Conservation (phyloP, 2,113 vertebrate species). For the Thermophis baileyi region DNA sequence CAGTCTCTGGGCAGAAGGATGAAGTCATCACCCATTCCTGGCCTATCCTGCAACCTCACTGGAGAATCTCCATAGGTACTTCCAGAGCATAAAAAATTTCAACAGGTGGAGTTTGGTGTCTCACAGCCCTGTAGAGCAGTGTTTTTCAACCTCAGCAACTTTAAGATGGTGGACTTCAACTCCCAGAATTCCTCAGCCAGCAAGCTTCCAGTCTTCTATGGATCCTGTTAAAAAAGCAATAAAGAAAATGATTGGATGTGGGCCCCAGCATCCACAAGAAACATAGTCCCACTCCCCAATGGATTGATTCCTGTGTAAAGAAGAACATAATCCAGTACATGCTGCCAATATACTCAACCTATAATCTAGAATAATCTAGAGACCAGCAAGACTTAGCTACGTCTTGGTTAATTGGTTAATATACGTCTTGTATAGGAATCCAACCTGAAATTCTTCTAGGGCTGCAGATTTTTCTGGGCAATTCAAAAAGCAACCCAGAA, state of each 20-base stretch:
- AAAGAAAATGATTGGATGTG: neutral
- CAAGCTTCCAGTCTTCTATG: neutral
- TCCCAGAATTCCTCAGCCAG: neutral
- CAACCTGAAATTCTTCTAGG: neutral
- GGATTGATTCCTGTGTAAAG: neutral
- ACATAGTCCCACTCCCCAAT: neutral
- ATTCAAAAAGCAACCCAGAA: neutral
- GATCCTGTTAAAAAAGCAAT: neutral
- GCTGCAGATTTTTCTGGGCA: neutral
- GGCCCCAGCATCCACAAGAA: neutral
- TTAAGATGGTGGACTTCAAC: neutral
- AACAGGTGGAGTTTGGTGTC: neutral
- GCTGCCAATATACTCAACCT: neutral
- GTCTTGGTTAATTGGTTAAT: neutral
- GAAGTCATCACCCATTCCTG: too few species aligned
- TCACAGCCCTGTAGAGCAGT: neutral
- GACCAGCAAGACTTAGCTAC: neutral
- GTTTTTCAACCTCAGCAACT: neutral
- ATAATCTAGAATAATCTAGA: neutral
- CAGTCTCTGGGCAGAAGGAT: too few species aligned
- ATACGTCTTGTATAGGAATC: neutral
- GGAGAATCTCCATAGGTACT: too few species aligned
- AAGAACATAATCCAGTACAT: neutral
- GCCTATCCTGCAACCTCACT: too few species aligned
- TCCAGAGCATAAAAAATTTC: too few species aligned